Conservation (phyloP, 1,140 invertebrate genomes). For the Spodoptera frugiperda region DNA sequence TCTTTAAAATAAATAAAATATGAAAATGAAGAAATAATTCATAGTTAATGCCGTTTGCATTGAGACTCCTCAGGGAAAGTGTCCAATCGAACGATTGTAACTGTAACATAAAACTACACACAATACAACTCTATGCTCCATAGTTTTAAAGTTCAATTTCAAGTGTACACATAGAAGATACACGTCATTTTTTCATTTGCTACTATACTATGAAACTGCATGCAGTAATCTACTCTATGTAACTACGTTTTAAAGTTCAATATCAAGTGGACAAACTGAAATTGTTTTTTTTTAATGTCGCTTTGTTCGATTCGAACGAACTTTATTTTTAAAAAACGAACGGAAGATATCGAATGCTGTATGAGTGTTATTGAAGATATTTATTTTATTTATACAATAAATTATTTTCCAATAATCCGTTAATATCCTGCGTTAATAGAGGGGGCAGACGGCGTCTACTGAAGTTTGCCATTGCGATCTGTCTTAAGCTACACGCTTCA, state of each 20-base stretch:
- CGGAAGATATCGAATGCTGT: constrained; percentile 6
- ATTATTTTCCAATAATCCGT: too few species aligned
- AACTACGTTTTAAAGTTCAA: not conserved
- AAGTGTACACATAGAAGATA: too few species aligned
- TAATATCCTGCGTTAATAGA: too few species aligned
- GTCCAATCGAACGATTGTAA: constrained; percentile 16
- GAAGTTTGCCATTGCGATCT: too few species aligned
- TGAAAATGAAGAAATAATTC: constrained; percentile 33
- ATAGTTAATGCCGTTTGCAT: constrained; percentile 18
- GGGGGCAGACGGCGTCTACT: too few species aligned
- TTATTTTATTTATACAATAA: too few species aligned
- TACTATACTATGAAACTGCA: not conserved
- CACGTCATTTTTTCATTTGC: too few species aligned
- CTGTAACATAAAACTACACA: not conserved
- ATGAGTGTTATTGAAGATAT: not conserved
- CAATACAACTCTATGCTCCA: not conserved
- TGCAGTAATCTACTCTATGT: not conserved
- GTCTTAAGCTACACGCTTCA: too few species aligned
- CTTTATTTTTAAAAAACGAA: constrained; percentile 11
- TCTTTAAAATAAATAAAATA: not conserved
- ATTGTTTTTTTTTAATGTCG: constrained; percentile 3
- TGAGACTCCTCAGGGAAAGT: constrained; percentile 14
- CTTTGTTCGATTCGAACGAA: constrained; percentile 10
- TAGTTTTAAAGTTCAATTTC: not conserved
- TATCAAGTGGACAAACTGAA: not conserved